These are phyloP conservation scores for Clarias laeviceps DNA, from an alignment of 2,797 vertebrate genomes.

Conservation along the genomic window DNA sequence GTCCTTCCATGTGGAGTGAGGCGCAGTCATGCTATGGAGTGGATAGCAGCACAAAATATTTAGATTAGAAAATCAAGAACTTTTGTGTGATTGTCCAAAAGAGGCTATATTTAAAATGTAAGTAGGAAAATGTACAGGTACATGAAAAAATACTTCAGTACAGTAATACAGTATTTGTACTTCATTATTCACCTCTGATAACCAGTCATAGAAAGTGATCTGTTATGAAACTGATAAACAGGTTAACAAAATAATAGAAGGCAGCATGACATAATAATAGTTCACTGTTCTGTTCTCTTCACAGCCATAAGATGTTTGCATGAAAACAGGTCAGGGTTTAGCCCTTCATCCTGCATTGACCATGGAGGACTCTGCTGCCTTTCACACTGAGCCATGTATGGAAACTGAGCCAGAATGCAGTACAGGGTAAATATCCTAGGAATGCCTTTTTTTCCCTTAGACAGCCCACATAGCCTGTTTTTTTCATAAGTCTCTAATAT, in stretches of 20 bases:
- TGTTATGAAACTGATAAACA: background rate
- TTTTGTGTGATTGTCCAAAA: no score
- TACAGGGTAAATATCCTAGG: slow-evolving; percentile 52
- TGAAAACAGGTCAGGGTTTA: slow-evolving; percentile 40
- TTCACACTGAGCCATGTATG: slow-evolving; percentile 48
- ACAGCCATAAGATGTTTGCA: slow-evolving; percentile 50
- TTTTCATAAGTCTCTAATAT: background rate
- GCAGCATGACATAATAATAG: background rate
- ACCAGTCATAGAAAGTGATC: background rate
- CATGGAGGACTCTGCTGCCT: slow-evolving; percentile 55
- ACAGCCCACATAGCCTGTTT: background rate
- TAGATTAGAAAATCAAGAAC: no score
- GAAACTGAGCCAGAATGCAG: slow-evolving; percentile 56
- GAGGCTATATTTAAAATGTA: no score
- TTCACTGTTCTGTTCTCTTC: slow-evolving; percentile 12
- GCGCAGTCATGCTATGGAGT: no score
- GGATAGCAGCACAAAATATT: no score
- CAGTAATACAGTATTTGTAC: no score
- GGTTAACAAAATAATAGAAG: background rate
- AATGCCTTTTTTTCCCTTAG: background rate
- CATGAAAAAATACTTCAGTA: no score
- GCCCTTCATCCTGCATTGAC: slow-evolving; percentile 41
- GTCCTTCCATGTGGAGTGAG: no score
- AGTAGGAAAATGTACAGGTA: no score
- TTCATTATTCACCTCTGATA: no score